Conservation (phyloP, 2,888 invertebrate species). For the Catocala nupta region DNA sequence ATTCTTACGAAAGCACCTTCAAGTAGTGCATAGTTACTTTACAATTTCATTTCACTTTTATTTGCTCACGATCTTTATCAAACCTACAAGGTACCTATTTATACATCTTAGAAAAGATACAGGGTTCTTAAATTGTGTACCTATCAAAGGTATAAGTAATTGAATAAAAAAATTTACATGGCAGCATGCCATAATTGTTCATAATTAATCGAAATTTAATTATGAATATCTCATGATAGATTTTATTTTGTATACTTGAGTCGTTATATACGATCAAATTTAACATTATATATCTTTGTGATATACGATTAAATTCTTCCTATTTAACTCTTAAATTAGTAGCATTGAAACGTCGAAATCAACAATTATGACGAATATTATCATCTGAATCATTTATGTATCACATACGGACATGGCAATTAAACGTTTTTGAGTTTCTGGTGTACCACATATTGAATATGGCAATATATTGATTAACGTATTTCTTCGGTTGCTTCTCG, state of each 20-base stretch:
- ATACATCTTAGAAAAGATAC: constrained; percentile 32
- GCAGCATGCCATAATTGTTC: constrained; percentile 12
- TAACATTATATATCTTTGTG: not conserved
- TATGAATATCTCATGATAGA: constrained; percentile 6
- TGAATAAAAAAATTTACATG: constrained; percentile 12
- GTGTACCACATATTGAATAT: constrained; percentile 19
- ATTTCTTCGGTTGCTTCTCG: constrained; percentile 53
- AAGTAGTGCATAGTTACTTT: not conserved
- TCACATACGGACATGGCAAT: constrained; percentile 12
- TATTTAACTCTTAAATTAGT: constrained; percentile 10
- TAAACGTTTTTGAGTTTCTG: constrained; percentile 36
- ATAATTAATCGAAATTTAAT: constrained; percentile 11
- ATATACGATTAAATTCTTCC: not conserved
- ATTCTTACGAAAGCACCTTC: too few relatives aligned
- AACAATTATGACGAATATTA: constrained; percentile 20
- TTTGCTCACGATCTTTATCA: constrained; percentile 3
- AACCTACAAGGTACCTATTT: constrained; percentile 24
- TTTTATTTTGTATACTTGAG: constrained; percentile 12
- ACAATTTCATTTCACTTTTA: not conserved
- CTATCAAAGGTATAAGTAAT: constrained; percentile 18
- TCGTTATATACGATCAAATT: not conserved
- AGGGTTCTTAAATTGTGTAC: constrained; percentile 39
- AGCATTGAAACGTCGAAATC: constrained; percentile 44
- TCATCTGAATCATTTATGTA: not conserved
- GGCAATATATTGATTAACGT: constrained; percentile 32